phyloP scores from a whole-genome alignment of 2,888 invertebrate genomes.

The Tachystola acroxantha region DNA sequence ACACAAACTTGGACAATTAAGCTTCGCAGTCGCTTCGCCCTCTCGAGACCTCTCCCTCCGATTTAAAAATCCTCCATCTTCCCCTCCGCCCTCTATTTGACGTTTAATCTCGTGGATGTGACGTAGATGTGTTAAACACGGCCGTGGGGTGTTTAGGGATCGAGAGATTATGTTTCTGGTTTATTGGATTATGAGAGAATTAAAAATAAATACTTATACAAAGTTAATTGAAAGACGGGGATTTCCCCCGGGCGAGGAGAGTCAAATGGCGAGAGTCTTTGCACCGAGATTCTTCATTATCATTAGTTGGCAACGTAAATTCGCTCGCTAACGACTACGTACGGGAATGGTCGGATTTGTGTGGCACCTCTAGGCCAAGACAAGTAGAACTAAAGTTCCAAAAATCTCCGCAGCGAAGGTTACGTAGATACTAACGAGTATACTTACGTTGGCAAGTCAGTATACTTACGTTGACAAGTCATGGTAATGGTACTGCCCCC shows the following conservation, averaged over 20 bases:
- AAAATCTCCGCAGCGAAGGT: too few relatives aligned
- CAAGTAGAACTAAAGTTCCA: too few relatives aligned
- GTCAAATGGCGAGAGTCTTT: slow-evolving; percentile 17
- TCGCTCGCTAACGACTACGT: too few relatives aligned
- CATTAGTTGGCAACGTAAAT: too few relatives aligned
- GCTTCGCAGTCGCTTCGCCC: slow-evolving; percentile 22
- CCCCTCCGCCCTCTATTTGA: slow-evolving; percentile 37
- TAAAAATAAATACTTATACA: not conserved
- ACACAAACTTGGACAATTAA: slow-evolving; percentile 31
- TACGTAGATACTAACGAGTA: too few relatives aligned
- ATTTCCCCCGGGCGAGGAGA: not conserved
- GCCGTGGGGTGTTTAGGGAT: slow-evolving; percentile 20
- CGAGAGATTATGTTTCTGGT: slow-evolving; percentile 37
- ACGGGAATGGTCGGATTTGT: too few relatives aligned
- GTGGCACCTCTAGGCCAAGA: too few relatives aligned
- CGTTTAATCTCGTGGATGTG: slow-evolving; percentile 58
- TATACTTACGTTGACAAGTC: too few relatives aligned
- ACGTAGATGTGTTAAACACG: slow-evolving; percentile 39
- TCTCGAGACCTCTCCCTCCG: slow-evolving; percentile 30
- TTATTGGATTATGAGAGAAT: slow-evolving; percentile 30
- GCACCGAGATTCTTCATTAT: too few relatives aligned
- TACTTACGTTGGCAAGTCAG: too few relatives aligned
- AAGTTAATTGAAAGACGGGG: too few relatives aligned
- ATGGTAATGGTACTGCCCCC: too few relatives aligned
- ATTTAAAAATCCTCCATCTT: slow-evolving; percentile 51